phyloP scores from a whole-genome alignment of 2,113 vertebrate genomes.

The Muntiacus muntjak region DNA sequence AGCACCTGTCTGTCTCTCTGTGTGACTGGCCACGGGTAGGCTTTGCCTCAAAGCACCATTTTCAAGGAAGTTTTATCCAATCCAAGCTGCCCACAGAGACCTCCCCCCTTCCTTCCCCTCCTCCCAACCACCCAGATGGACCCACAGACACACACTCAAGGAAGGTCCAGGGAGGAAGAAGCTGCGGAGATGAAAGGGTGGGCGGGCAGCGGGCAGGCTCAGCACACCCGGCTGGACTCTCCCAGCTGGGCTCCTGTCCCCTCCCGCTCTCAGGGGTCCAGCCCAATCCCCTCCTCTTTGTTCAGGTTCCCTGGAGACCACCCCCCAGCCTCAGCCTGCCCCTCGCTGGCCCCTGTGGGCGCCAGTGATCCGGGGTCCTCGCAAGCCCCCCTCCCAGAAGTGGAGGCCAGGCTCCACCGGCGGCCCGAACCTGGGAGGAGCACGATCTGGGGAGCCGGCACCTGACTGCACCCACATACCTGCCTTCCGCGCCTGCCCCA shows the following conservation, averaged over 20 bases:
- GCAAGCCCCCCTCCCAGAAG: not conserved
- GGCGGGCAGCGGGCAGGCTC: conserved; percentile 24
- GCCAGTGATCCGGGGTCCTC: not conserved
- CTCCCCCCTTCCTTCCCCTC: not conserved
- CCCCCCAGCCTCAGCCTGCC: not conserved
- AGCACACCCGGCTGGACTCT: not conserved
- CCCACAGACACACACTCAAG: conserved; percentile 17
- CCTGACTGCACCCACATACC: not conserved
- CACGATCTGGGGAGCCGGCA: not conserved
- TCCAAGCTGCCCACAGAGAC: not conserved
- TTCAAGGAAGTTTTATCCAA: conserved; percentile 39
- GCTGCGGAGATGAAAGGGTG: conserved; percentile 48
- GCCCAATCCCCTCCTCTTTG: conserved; percentile 39
- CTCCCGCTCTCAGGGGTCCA: not conserved
- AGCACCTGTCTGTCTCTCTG: not conserved
- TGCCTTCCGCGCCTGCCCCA: not conserved
- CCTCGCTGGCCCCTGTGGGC: not conserved
- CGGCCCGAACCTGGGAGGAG: not conserved
- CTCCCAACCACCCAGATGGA: conserved; percentile 23
- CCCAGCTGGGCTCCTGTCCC: not conserved
- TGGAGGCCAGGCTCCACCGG: not conserved
- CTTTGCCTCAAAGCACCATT: not conserved
- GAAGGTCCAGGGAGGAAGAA: conserved; percentile 59
- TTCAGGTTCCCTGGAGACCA: conserved; percentile 38
- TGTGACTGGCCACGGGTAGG: not conserved